A percentile compares a stretch with the other conserved stretches of the same genome.
Evolutionary conservation across 1,140 invertebrate genomes (phyloP).

Genomic region (Aricia agestis): DNA sequence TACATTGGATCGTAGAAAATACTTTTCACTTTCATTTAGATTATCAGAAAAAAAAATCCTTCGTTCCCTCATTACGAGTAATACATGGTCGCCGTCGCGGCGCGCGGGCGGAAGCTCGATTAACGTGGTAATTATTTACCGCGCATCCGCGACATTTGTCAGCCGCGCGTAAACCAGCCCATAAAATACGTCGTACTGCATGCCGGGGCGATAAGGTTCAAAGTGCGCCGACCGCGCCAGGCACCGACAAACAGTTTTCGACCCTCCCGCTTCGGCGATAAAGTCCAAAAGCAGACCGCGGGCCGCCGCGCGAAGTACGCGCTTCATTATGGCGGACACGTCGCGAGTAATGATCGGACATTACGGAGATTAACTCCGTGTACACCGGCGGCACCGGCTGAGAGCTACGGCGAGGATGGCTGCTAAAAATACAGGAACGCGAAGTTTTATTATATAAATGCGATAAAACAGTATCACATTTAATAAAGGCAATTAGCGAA

Average conservation of each 20-base stretch:
- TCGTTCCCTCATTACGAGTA: not conserved
- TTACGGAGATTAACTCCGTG: not conserved
- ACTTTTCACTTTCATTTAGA: too few species aligned
- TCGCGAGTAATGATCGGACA: not conserved
- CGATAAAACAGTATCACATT: not conserved
- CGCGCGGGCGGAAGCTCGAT: conserved; percentile 28
- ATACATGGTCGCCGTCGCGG: not conserved
- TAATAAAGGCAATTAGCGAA: not conserved
- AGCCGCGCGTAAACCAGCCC: not conserved
- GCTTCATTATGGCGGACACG: not conserved
- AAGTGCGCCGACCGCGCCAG: not conserved
- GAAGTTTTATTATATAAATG: not conserved
- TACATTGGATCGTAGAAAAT: too few species aligned
- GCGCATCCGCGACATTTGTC: conserved; percentile 36
- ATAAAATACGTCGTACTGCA: not conserved
- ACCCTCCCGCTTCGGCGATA: not conserved
- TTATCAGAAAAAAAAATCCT: not conserved
- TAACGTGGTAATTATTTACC: conserved; percentile 40
- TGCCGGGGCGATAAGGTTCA: not conserved
- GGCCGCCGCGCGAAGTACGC: not conserved
- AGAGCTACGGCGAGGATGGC: not conserved
- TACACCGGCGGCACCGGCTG: not conserved
- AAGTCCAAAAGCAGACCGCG: not conserved
- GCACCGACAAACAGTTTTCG: too few species aligned
- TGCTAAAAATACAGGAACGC: not conserved